Evolutionary conservation across 2,797 vertebrate species (phyloP).

Genomic region (Pangasius djambal): DNA sequence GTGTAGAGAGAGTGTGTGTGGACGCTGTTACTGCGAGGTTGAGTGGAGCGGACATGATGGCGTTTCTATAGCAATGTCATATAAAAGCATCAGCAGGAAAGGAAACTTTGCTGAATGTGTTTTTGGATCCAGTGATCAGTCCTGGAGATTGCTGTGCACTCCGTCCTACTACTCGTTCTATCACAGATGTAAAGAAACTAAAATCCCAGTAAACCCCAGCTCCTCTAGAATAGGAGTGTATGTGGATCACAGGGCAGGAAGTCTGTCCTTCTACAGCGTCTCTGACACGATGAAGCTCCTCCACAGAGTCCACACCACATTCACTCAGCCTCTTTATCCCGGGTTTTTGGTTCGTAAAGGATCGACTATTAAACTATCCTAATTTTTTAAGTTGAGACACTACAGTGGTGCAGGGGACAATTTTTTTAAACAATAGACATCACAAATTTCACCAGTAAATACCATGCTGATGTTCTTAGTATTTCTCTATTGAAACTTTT

Average conservation of each 20-base stretch:
- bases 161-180: neutral
- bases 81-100: neutral
- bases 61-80: neutral
- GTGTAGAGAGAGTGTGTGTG: neutral
- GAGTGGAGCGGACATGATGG: neutral
- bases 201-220: neutral
- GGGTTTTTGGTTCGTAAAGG: neutral
- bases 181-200: neutral
- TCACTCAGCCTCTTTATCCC: neutral
- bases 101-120: neutral
- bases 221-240: neutral
- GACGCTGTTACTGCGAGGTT: constrained; percentile 13
- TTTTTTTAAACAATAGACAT: no score
- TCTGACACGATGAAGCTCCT: constrained; percentile 8
- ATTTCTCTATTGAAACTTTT: neutral
- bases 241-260: neutral
- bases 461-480: neutral
- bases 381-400: neutral
- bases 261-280: neutral
- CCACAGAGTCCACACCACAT: constrained; percentile 5
- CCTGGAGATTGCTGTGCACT: neutral
- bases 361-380: neutral
- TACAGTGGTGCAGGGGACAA: neutral
- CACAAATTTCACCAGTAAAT: neutral
- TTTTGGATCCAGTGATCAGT: neutral